Base-by-base conservation (phyloP, 2,113 vertebrate species). In the Abramis brama region DNA sequence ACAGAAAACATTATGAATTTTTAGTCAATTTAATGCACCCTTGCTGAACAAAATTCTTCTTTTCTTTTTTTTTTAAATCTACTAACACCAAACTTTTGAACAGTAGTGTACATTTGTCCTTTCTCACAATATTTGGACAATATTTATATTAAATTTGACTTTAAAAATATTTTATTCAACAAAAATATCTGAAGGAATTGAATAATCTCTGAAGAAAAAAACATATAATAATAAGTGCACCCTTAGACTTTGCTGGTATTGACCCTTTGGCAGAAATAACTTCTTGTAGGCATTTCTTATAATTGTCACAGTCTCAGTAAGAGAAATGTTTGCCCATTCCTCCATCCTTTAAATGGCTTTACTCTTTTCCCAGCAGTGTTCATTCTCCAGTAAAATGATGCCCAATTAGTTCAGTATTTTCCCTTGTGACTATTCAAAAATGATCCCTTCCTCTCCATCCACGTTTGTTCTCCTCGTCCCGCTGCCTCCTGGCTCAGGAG, bases 371-470 rank as follows among this genome's bases (percentile, higher is more conserved):
- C 43, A 74, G 43, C 71, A 74, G 2, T 30, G 5, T 36, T 36
- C 13, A 1, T 57, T 21, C 19, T n/a, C 4, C 76, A 55, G 36
- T 59, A 39, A 9, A 79, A 79, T 36, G 36, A 13, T 59, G 43
- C 33, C 23, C 33, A 13, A 43, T 17, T 60, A 6, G 30, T 60
- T 43, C 11, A 27, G 12, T 43, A 62, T 19, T 60, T 62, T 45
- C 33, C 57, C 52, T 19, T 43, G 6, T 62, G 33, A 62, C 79
- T 50, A 64, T 81, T 81, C 17, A 45, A 81, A 79, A 25, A 62
- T 6, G 0, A 74, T 59, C 23, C 79, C 76, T 52, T 52, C 50
- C 59, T 73, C 74, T 81, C 86, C 15, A 66, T 68, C 23, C 52
- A 27, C 1, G 17, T 77, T 77, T 83, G 11, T 43, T 79, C 36